phyloP scores from a whole-genome alignment of 2,113 vertebrate genomes.

The Mastomys natalensis region DNA sequence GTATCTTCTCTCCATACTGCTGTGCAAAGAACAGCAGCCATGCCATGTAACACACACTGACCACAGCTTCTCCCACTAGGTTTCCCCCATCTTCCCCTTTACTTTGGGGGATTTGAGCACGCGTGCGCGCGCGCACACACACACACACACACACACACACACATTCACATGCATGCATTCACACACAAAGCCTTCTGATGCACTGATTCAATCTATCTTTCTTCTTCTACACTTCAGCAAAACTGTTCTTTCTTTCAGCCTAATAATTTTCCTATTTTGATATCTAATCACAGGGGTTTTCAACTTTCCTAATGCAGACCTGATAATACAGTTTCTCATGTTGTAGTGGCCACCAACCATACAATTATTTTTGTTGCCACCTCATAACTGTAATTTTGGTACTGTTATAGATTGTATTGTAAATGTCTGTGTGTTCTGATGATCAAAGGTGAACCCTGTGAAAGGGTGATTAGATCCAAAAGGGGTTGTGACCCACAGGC shows the following conservation, averaged over 20 bases:
- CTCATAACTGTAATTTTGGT: background rate
- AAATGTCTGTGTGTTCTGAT: background rate
- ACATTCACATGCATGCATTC: background rate
- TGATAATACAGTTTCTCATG: background rate
- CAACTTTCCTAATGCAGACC: background rate
- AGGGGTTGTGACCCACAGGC: background rate
- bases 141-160: accelerated
- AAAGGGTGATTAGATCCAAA: background rate
- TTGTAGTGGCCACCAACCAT: no score
- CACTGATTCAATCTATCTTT: background rate
- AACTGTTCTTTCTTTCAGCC: background rate
- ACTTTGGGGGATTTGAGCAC: background rate
- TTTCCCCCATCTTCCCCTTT: background rate
- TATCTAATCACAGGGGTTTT: background rate
- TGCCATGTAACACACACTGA: background rate
- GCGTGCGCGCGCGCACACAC: accelerated
- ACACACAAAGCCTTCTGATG: background rate
- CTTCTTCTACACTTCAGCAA: background rate
- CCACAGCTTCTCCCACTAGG: background rate
- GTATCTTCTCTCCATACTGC: background rate
- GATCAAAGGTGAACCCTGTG: background rate
- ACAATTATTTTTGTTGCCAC: background rate
- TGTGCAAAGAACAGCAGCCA: background rate
- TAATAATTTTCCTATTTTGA: background rate
- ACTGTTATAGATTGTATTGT: background rate